phyloP scores from a whole-genome alignment of 1,140 invertebrate species.

The Neodiprion lecontei region DNA sequence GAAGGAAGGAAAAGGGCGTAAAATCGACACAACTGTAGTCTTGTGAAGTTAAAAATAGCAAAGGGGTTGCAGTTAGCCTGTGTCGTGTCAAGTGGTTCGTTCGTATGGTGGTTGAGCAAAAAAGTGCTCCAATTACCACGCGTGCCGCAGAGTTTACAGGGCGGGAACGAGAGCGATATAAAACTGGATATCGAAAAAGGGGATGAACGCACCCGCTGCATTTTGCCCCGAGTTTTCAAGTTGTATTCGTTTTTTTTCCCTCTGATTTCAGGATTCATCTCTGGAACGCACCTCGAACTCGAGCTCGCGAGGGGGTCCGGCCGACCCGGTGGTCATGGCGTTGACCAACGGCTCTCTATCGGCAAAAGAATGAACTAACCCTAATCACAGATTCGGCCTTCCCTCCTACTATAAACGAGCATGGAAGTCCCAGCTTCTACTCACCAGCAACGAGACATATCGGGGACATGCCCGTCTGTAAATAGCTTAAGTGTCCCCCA shows the following conservation, averaged over 20 bases:
- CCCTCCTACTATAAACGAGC: constrained; percentile 26
- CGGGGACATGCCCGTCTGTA: constrained; percentile 50
- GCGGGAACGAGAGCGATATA: background rate
- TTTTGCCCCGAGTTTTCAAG: background rate
- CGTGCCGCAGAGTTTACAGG: background rate
- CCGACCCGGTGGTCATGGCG: constrained; percentile 38
- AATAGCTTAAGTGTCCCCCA: constrained; percentile 54
- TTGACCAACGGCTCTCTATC: constrained; percentile 55
- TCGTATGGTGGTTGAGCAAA: background rate
- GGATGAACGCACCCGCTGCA: background rate
- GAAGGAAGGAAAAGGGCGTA: no score
- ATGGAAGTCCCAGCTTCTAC: constrained; percentile 43
- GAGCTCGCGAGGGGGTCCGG: constrained; percentile 44
- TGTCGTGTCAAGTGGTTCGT: constrained; percentile 6
- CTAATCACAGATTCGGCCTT: constrained; percentile 31
- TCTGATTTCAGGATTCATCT: constrained; percentile 49
- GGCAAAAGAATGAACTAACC: constrained; percentile 49
- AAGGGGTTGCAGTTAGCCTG: background rate
- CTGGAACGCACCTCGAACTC: constrained; percentile 48
- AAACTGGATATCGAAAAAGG: background rate
- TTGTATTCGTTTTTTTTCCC: background rate
- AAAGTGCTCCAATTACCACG: constrained; percentile 12
- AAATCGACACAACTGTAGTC: no score
- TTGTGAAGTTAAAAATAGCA: no score
- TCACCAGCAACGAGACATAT: constrained; percentile 56